Conservation (phyloP, 2,888 invertebrate species). For the Caradrina clavipalpis region DNA sequence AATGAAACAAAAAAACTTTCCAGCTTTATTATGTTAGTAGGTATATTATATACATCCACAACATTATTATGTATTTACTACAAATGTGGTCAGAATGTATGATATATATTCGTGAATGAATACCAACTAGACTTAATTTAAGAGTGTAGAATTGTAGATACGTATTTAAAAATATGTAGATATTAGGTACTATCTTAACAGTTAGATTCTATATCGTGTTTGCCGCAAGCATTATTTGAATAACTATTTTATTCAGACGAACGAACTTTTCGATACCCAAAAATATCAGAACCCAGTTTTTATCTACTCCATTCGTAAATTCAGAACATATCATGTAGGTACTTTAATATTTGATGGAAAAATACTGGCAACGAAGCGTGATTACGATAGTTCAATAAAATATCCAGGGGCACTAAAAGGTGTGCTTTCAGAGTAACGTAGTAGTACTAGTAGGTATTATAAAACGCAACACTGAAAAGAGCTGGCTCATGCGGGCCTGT, state of each 20-base stretch:
- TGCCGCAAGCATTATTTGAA: slow-evolving; percentile 23
- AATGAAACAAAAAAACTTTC: no score
- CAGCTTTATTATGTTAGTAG: no score
- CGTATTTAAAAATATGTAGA: slow-evolving; percentile 15
- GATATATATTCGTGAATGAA: slow-evolving; percentile 2
- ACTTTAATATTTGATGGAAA: slow-evolving; percentile 14
- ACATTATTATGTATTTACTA: neutral
- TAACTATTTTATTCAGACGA: slow-evolving; percentile 24
- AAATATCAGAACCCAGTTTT: slow-evolving; percentile 25
- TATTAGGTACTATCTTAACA: slow-evolving; percentile 7
- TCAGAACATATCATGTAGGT: neutral
- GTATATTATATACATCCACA: neutral
- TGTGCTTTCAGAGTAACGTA: slow-evolving; percentile 30
- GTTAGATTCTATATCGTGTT: slow-evolving; percentile 4
- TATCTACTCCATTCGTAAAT: slow-evolving; percentile 22
- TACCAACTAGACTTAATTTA: neutral
- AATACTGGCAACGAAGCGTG: slow-evolving; percentile 23
- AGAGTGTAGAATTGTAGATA: neutral
- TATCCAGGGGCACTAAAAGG: slow-evolving; percentile 45
- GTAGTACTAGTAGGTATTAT: slow-evolving; percentile 24
- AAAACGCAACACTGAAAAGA: slow-evolving; percentile 57
- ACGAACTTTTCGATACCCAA: slow-evolving; percentile 7
- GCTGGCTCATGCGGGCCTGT: slow-evolving; percentile 49
- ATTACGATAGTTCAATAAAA: slow-evolving; percentile 48
- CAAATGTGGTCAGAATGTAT: slow-evolving; percentile 1